Evolutionary conservation across 1,140 invertebrate species (phyloP).

Genomic region (Drosophila lowei): DNA sequence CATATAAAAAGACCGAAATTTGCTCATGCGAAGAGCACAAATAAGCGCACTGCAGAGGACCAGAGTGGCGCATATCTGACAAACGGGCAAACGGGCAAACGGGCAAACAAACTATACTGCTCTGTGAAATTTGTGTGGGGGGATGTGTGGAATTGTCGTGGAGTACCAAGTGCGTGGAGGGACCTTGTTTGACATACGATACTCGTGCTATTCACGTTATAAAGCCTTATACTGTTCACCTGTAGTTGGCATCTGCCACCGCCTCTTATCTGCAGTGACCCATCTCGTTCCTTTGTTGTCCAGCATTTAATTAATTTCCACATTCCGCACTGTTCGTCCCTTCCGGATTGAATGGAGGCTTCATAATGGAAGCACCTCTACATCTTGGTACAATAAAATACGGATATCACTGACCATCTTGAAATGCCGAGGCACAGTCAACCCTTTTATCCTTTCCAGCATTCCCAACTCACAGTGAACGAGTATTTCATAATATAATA

Average conservation of each 20-base stretch:
- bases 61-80: neutral
- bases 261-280: conserved; percentile 23
- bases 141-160: neutral
- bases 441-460: conserved; percentile 2
- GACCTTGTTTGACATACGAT: too few relatives aligned
- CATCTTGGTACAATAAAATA: too few relatives aligned
- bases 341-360: too few relatives aligned
- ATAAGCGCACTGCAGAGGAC: conserved; percentile 26
- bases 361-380: neutral
- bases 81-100: neutral
- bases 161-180: too few relatives aligned
- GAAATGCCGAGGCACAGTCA: too few relatives aligned
- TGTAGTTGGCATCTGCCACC: conserved; percentile 10
- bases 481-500: conserved; percentile 36
- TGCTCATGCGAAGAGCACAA: conserved; percentile 26
- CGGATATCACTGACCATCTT: too few relatives aligned
- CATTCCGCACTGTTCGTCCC: neutral
- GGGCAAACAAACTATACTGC: neutral
- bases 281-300: conserved; percentile 11
- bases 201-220: too few relatives aligned
- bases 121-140: neutral
- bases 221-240: conserved; percentile 1
- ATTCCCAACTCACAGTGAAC: too few relatives aligned
- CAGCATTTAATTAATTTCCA: conserved; percentile 28
- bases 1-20: conserved; percentile 5